Conservation (phyloP, 2,888 invertebrate genomes). For the Caenorhabditis drosophilae region DNA sequence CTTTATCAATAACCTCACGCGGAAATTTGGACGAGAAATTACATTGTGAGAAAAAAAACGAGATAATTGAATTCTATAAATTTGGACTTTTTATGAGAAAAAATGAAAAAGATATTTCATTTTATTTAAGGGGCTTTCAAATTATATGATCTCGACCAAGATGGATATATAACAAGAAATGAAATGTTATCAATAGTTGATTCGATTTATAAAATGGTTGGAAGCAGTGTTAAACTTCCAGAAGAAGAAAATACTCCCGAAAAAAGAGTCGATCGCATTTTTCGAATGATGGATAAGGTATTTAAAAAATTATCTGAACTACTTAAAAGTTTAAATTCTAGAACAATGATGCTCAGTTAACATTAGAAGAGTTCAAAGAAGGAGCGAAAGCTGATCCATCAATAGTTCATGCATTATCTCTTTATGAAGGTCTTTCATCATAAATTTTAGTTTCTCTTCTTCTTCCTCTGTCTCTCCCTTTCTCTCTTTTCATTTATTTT, state of each 20-base stretch:
- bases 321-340: slow-evolving; percentile 60
- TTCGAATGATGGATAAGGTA: slow-evolving; percentile 93
- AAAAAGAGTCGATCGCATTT: slow-evolving; percentile 95
- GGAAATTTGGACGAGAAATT: slow-evolving; percentile 97
- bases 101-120: too few relatives aligned
- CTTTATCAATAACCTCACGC: slow-evolving; percentile 95
- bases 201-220: slow-evolving; percentile 97
- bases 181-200: slow-evolving; percentile 97
- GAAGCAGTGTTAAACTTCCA: slow-evolving; percentile 70
- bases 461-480: background rate
- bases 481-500: background rate
- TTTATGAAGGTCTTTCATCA: slow-evolving; percentile 71
- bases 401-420: slow-evolving; percentile 88
- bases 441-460: slow-evolving; percentile 1
- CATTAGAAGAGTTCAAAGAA: slow-evolving; percentile 93
- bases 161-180: slow-evolving; percentile 90
- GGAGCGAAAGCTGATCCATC: slow-evolving; percentile 97
- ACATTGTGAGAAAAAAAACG: slow-evolving; percentile 84
- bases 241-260: slow-evolving; percentile 73
- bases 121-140: slow-evolving; percentile 86
- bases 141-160: slow-evolving; percentile 92
- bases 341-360: slow-evolving; percentile 94
- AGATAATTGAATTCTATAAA: too few relatives aligned
- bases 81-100: too few relatives aligned
- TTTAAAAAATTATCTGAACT: background rate